Evolutionary conservation across 2,888 invertebrate species (phyloP).

Genomic region (Pyrrhia umbra): DNA sequence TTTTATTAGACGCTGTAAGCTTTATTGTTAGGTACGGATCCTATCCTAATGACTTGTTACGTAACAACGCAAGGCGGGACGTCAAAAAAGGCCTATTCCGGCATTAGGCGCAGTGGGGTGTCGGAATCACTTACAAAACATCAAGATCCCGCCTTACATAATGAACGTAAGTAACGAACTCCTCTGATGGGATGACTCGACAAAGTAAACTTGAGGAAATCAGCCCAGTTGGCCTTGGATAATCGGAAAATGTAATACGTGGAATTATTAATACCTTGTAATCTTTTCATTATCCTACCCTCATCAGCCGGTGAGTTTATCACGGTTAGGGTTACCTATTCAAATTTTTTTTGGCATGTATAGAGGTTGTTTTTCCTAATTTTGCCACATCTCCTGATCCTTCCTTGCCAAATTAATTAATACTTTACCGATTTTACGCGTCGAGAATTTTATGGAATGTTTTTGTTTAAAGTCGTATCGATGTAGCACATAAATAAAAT

Average conservation of each 20-base stretch:
- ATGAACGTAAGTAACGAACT: slow-evolving; percentile 13
- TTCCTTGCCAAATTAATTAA: background rate
- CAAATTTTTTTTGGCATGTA: too few species aligned
- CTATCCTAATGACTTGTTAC: background rate
- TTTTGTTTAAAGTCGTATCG: background rate
- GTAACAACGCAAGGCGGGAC: background rate
- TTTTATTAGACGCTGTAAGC: background rate
- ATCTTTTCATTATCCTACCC: background rate
- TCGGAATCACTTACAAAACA: background rate
- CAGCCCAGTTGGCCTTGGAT: slow-evolving; percentile 4
- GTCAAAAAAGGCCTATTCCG: background rate
- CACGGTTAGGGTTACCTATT: background rate
- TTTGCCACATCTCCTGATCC: background rate
- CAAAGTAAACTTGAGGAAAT: slow-evolving; percentile 2
- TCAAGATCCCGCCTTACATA: slow-evolving; percentile 15
- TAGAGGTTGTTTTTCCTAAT: background rate
- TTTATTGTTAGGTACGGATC: background rate
- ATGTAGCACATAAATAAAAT: background rate
- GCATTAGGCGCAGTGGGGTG: background rate
- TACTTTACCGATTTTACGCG: background rate
- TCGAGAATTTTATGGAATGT: background rate
- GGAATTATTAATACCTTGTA: slow-evolving; percentile 1
- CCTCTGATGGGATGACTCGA: slow-evolving; percentile 21
- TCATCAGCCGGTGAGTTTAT: background rate
- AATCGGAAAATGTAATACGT: background rate